Evolutionary conservation across 2,888 invertebrate species (phyloP), one percentile per base, ranked within the genome.

Genomic region (Eumerus sabulonum): DNA sequence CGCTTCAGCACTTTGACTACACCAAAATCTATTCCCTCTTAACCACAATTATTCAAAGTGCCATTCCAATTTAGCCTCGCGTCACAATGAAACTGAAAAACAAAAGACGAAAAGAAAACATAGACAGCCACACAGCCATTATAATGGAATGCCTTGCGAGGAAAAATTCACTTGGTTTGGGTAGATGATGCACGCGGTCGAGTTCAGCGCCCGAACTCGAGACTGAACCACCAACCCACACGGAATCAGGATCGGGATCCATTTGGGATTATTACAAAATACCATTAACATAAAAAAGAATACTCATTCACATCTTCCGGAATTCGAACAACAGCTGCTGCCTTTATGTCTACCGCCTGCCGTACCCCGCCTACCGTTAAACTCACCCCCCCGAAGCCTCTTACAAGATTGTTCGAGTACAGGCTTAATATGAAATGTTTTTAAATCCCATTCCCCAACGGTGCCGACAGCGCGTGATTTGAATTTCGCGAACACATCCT

Each of bases 191-290:
- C 27, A n/a, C n/a, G 27, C 27, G 27, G 27, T 27, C 27, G 27
- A 27, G 27, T 7, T 27, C 27, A 27, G 27, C 27, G 27, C 27
- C 27, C 27, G 27, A 27, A 27, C 27, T 7, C 2, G 27, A 27
- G 7, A 4, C 27, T 7, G 27, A 27, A 7, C n/a, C 27, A 27
- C 7, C 2, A 27, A 7, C 27, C 27, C 27, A 7, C 2, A 27
- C 27, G 27, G 27, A 27, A 27, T 27, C 27, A 27, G 27, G 27
- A 40, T 40, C 40, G 9, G 40, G 68, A 76, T 70, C 68, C 68
- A 76, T 76, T 76, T 76, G 70, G 64, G 59, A 64, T 76, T 70
- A 70, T 70, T 64, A 70, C 70, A 70, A 59, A 70, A 76, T 64
- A 27, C 64, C 64, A 76, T 76, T 76, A 64, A 64, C 59, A 76